Percentiles rank a stretch among this genome's conserved stretches.
phyloP scores from a whole-genome alignment of 2,888 invertebrate genomes.

The Troides aeacus region DNA sequence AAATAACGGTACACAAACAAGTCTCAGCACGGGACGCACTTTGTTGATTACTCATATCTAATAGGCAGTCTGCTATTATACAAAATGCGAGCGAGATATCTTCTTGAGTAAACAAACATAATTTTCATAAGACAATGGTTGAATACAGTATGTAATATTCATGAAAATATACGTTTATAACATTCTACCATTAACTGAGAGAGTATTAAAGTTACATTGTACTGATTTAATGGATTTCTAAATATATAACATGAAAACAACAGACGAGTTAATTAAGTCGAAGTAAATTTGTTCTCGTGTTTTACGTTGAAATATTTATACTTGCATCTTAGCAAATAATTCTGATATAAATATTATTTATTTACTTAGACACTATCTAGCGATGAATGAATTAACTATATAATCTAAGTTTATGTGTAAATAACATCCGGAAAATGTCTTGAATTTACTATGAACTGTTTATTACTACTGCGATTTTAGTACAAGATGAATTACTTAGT shows the following conservation, averaged over 20 bases:
- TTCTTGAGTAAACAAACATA: slow-evolving; percentile 36
- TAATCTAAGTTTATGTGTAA: too few relatives aligned
- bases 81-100: slow-evolving; percentile 32
- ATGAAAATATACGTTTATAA: slow-evolving; percentile 28
- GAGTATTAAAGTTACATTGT: slow-evolving; percentile 18
- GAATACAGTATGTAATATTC: slow-evolving; percentile 28
- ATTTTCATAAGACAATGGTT: slow-evolving; percentile 39
- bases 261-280: not conserved
- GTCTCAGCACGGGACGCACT: slow-evolving; percentile 44
- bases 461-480: too few relatives aligned
- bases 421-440: too few relatives aligned
- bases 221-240: slow-evolving; percentile 14
- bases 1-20: slow-evolving; percentile 49
- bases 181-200: slow-evolving; percentile 8
- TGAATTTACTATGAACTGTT: too few relatives aligned
- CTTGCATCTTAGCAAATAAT: too few relatives aligned
- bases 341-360: too few relatives aligned
- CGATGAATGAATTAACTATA: too few relatives aligned
- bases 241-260: not conserved
- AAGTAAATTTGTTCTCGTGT: too few relatives aligned
- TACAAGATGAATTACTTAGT: not conserved
- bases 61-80: slow-evolving; percentile 26
- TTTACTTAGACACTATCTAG: too few relatives aligned
- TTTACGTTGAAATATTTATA: too few relatives aligned
- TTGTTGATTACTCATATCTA: slow-evolving; percentile 42